Conservation (phyloP, 64 coral and sea anemone species). For the Actinia tenebrosa region DNA sequence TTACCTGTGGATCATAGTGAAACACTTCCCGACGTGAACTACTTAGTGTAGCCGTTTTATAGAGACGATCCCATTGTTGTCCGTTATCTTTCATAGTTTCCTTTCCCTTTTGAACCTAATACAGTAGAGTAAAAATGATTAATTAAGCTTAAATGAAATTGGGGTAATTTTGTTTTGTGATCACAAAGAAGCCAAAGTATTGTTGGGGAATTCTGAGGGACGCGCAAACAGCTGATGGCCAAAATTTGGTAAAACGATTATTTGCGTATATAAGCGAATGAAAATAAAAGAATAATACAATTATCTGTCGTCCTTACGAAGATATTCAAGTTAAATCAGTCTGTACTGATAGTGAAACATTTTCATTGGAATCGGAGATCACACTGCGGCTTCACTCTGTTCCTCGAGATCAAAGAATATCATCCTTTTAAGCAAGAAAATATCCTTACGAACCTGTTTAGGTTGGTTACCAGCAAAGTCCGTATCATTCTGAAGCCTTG, state of each 20-base stretch:
- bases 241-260: too few relatives aligned
- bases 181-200: not conserved
- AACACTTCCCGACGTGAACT: conserved; percentile 92
- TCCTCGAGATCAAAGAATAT: not conserved
- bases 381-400: too few relatives aligned
- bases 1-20: conserved; percentile 90
- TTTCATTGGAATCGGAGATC: too few relatives aligned
- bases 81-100: conserved; percentile 13
- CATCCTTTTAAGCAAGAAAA: not conserved
- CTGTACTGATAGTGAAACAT: too few relatives aligned
- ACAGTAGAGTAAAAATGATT: not conserved
- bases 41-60: conserved; percentile 80
- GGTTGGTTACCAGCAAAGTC: conserved; percentile 67
- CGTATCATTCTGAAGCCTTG: conserved; percentile 91
- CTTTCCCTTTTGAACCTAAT: conserved; percentile 46
- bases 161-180: not conserved
- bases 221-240: not conserved
- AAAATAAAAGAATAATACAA: too few relatives aligned
- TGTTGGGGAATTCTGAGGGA: not conserved
- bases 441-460: conserved; percentile 46
- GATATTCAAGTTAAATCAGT: too few relatives aligned
- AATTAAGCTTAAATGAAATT: not conserved
- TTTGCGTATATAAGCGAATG: too few relatives aligned
- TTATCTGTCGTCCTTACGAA: too few relatives aligned
- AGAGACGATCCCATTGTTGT: conserved; percentile 85